Conservation (phyloP, 2,888 invertebrate species). For the Rhopalosiphum nymphaeae region DNA sequence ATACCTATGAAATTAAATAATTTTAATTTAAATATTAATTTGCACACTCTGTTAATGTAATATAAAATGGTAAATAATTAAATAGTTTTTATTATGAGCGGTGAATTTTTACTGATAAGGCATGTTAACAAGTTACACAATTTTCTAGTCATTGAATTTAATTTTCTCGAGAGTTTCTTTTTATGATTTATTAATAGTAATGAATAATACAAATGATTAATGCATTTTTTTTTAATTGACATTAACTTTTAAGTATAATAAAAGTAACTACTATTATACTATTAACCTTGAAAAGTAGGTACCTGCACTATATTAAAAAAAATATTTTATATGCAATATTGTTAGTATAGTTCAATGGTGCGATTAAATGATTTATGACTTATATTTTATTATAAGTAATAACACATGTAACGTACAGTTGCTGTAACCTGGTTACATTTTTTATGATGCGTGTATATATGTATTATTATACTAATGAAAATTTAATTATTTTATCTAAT, state of each 20-base stretch:
- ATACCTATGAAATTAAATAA: background rate
- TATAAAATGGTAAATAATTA: background rate
- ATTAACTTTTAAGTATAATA: constrained; percentile 17
- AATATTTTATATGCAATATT: background rate
- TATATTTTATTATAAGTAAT: background rate
- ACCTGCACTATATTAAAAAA: background rate
- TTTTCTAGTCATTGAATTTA: constrained; percentile 26
- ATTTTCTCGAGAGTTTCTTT: background rate
- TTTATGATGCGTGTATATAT: background rate
- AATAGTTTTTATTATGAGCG: background rate
- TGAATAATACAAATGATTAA: constrained; percentile 36
- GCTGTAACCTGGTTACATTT: background rate
- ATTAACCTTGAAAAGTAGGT: constrained; percentile 17
- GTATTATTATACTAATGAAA: background rate
- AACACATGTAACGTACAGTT: constrained; percentile 18
- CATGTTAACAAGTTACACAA: constrained; percentile 4
- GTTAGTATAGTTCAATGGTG: constrained; percentile 21
- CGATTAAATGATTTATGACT: constrained; percentile 4
- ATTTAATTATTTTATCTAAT: background rate
- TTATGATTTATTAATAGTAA: background rate
- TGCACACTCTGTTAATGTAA: background rate
- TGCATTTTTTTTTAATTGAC: constrained; percentile 15
- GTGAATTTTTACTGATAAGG: background rate
- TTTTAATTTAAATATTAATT: background rate
- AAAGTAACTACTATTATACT: background rate